Conservation (phyloP, 92 coral and sea anemone genomes). For the Epizoanthus rinbou region DNA sequence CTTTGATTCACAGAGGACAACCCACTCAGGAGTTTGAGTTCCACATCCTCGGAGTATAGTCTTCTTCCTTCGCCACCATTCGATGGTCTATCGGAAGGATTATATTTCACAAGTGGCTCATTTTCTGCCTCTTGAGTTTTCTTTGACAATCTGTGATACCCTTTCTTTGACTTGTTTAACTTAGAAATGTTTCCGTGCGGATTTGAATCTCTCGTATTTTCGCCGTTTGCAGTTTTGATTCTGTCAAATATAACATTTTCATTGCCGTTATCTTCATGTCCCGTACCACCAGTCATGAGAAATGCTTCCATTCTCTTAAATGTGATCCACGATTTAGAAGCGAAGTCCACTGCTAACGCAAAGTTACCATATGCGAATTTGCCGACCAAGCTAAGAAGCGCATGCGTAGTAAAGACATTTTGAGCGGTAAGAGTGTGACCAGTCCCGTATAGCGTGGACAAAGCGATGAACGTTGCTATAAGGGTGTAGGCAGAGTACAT, state of each 20-base stretch:
- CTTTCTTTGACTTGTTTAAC: neutral
- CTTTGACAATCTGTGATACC: neutral
- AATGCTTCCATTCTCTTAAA: slow-evolving; percentile 33
- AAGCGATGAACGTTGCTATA: slow-evolving; percentile 34
- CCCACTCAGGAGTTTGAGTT: neutral
- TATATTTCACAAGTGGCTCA: slow-evolving; percentile 18
- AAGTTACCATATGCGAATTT: slow-evolving; percentile 37
- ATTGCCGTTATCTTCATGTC: neutral
- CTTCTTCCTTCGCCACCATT: neutral
- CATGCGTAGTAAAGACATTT: slow-evolving; percentile 51
- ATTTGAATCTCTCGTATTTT: neutral
- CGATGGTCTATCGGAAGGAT: neutral
- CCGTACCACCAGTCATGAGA: neutral
- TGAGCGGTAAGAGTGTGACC: slow-evolving; percentile 43
- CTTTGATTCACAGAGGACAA: slow-evolving; percentile 28
- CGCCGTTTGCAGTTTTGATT: neutral
- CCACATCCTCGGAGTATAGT: slow-evolving; percentile 19
- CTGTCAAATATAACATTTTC: neutral
- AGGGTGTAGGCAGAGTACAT: slow-evolving; percentile 30
- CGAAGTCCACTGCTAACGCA: slow-evolving; percentile 38
- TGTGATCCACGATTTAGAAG: slow-evolving; percentile 37
- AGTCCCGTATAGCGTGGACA: slow-evolving; percentile 23
- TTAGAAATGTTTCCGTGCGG: neutral
- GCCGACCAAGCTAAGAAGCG: slow-evolving; percentile 36
- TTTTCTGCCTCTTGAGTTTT: neutral